A percentile compares a stretch with the other conserved stretches of the same genome.
These are phyloP conservation scores for Physeter macrocephalus DNA, from an alignment of 2,113 vertebrate genomes.

Conservation along the genomic window DNA sequence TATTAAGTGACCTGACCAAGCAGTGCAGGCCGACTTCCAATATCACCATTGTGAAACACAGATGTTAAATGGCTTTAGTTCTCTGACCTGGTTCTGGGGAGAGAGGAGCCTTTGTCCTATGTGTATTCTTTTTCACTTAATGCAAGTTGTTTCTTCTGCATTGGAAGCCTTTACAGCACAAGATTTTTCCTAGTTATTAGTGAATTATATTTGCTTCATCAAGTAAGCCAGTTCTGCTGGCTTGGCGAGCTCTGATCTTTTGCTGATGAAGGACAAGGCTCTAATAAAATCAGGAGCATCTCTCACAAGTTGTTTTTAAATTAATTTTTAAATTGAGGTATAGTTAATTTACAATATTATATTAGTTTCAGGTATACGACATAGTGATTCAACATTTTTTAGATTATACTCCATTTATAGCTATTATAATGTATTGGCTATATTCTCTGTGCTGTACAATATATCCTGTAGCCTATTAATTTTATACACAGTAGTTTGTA, in stretches of 20 bases:
- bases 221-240: background rate
- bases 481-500: background rate
- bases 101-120: conserved; percentile 48
- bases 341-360: background rate
- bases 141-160: conserved; percentile 29
- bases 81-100: conserved; percentile 63
- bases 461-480: background rate
- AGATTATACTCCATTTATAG: background rate
- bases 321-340: background rate
- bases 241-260: conserved; percentile 8
- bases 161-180: background rate
- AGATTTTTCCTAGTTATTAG: background rate
- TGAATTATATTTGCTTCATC: conserved; percentile 1
- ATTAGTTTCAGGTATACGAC: background rate
- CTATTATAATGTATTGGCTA: background rate
- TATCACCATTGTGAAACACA: conserved; percentile 30
- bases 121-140: background rate
- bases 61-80: conserved; percentile 47
- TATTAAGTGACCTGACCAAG: conserved; percentile 7
- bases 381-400: background rate
- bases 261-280: background rate
- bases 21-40: background rate
- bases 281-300: conserved; percentile 9
- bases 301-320: background rate
- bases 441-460: background rate